Evolutionary conservation across 2,797 vertebrate genomes (phyloP).

Genomic region (Poecilia picta): DNA sequence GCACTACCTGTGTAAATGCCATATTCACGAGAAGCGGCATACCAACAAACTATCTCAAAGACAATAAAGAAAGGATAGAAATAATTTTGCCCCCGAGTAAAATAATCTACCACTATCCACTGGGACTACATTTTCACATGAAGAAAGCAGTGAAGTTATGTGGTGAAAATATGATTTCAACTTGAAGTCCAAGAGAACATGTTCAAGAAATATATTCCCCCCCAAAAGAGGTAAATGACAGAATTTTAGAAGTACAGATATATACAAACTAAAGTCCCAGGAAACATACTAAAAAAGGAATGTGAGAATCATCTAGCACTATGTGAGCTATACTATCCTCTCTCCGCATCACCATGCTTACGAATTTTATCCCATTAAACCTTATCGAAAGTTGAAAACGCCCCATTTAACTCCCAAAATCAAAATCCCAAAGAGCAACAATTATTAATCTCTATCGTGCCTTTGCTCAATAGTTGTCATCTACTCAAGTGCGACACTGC

Average conservation of each 20-base stretch:
- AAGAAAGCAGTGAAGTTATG: not conserved
- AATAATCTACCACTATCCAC: not conserved
- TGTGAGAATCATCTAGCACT: too few species aligned
- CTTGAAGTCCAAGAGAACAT: too few species aligned
- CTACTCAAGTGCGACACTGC: conserved; percentile 28
- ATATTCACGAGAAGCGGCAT: not conserved
- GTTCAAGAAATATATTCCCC: too few species aligned
- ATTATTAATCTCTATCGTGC: not conserved
- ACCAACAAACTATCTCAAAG: not conserved
- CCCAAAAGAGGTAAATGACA: not conserved
- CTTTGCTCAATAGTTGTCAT: not conserved
- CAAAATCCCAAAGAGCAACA: too few species aligned
- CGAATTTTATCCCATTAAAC: fast-evolving
- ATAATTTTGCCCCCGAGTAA: not conserved
- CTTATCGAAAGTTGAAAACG: not conserved
- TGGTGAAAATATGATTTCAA: too few species aligned
- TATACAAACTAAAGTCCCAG: not conserved
- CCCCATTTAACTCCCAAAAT: not conserved
- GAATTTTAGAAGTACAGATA: not conserved
- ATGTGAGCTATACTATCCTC: not conserved
- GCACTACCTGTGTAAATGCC: not conserved
- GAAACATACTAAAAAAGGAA: not conserved
- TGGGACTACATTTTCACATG: not conserved
- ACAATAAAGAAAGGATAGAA: not conserved
- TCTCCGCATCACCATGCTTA: not conserved